Base-by-base conservation (phyloP, 2,113 vertebrate species). In the Erythrolamprus reginae region DNA sequence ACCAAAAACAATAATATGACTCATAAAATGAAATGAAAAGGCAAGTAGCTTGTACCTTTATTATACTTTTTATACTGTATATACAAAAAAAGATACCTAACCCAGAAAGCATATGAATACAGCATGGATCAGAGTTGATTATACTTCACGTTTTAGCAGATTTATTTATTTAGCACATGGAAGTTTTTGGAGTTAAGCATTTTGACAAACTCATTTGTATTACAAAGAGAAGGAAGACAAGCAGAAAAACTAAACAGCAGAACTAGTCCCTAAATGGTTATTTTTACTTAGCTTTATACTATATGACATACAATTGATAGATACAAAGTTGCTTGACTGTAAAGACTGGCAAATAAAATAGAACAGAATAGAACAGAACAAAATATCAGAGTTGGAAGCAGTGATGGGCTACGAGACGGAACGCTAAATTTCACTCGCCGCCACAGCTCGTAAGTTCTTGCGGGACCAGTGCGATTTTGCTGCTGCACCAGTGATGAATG, bases 301-400 rank as follows among this genome's bases (percentile, higher is more conserved):
- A 89, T 55, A 85, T 3, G 28, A 92, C 15, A 0, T 33, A 24
- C 21, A 88, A 47, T 38, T 82, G 91, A 13, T 86, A 91, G 84
- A 53, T 47, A 82, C 9, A 84, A 52, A n/a, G 38, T 85, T 91
- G 82, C 38, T 86, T 26, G 1, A 45, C 23, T 83, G 28, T 50
- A 61, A 65, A 90, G 91, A 94, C 77, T 94, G 90, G 5, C 5
- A 45, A 45, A 45, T 45, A 45, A 5, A 45, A 45, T 45, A 45
- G 45, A 45, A 45, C 5, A 45, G 45, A 45, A 45, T 45, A 45
- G 45, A 45, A 45, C n/a, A n/a, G n/a, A n/a, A n/a, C n/a, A n/a
- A n/a, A n/a, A n/a, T n/a, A n/a, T n/a, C n/a, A n/a, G n/a, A n/a
- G n/a, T n/a, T n/a, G n/a, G n/a, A n/a, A n/a, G n/a, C n/a, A n/a